Conservation (phyloP, 2,797 vertebrate species). For the Eulemur albifrons region DNA sequence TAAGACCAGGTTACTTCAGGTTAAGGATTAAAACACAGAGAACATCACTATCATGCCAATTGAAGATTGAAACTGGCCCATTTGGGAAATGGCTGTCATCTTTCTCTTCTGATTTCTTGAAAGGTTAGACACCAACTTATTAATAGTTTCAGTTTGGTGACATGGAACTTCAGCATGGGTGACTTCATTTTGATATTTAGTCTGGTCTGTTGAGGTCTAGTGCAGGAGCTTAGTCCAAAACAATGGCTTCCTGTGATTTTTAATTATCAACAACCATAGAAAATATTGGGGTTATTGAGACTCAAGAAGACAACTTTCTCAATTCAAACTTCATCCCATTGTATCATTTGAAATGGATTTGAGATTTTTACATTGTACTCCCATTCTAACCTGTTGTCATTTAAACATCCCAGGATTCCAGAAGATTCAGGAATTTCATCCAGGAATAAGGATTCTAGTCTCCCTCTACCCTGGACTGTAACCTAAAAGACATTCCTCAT, state of each 20-base stretch:
- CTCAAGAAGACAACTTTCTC: background rate
- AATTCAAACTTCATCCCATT: background rate
- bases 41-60: background rate
- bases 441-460: background rate
- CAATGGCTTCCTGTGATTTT: background rate
- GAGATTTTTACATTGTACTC: background rate
- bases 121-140: background rate
- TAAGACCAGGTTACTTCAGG: background rate
- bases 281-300: background rate
- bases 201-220: background rate
- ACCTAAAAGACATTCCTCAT: background rate
- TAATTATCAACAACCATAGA: background rate
- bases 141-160: background rate
- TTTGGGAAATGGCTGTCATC: background rate
- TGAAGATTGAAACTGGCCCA: background rate
- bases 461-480: background rate
- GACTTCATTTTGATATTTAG: background rate
- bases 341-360: background rate
- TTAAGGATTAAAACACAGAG: background rate
- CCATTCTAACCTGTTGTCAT: background rate
- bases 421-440: conserved; percentile 32
- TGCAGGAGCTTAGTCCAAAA: background rate
- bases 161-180: background rate
- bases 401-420: background rate
- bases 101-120: background rate